Conservation (phyloP, 2,888 invertebrate species). For the Chirona hameri region DNA sequence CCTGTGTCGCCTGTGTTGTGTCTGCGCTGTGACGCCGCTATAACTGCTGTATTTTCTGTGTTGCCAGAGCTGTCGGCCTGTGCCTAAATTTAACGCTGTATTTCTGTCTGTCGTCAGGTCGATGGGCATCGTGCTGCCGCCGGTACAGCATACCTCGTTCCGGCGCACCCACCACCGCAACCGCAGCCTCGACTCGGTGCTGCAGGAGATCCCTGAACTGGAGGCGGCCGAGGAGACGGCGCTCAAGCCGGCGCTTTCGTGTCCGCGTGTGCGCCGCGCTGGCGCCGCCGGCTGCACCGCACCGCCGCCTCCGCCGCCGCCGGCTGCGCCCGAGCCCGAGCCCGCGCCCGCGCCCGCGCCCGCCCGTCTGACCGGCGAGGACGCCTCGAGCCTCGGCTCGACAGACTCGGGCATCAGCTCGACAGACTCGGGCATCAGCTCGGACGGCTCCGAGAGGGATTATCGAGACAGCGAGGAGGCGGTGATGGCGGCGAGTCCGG, state of each 20-base stretch:
- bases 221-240: slow-evolving; percentile 52
- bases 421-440: too few relatives aligned
- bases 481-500: slow-evolving; percentile 29
- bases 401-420: slow-evolving; percentile 75
- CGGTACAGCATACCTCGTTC: slow-evolving; percentile 42
- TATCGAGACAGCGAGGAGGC: slow-evolving; percentile 28
- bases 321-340: slow-evolving; percentile 32
- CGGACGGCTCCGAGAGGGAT: slow-evolving; percentile 45
- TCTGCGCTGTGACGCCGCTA: too few relatives aligned
- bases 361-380: slow-evolving; percentile 52
- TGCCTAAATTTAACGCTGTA: too few relatives aligned
- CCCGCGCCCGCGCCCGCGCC: slow-evolving; percentile 41
- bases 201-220: slow-evolving; percentile 84
- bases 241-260: slow-evolving; percentile 36
- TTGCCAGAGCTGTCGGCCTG: too few relatives aligned
- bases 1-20: too few relatives aligned
- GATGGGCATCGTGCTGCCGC: slow-evolving; percentile 62
- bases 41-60: too few relatives aligned
- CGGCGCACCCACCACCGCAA: slow-evolving; percentile 72
- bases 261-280: slow-evolving; percentile 32
- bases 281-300: slow-evolving; percentile 26
- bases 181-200: slow-evolving; percentile 82
- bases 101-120: too few relatives aligned
- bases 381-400: slow-evolving; percentile 63
- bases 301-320: slow-evolving; percentile 32